Evolutionary conservation across 2,888 invertebrate species (phyloP), one percentile per base, ranked within the genome.

Genomic region (Lochmaea crataegi): DNA sequence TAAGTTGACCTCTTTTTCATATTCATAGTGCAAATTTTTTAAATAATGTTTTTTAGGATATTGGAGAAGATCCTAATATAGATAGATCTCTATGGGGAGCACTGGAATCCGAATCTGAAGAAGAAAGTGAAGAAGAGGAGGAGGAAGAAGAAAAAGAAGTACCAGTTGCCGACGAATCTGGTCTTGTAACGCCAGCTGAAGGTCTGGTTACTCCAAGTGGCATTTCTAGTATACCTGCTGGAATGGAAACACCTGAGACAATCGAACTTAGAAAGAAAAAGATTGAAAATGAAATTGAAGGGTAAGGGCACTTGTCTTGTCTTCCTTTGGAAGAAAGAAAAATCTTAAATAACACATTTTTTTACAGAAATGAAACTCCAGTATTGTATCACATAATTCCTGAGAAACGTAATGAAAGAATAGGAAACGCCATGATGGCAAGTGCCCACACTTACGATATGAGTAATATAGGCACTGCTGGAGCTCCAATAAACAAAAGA

Each of bases 381-480:
- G 95, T 96, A 0, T 88, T 99, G 38, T 99, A 97, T 87, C 97
- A 97, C 82, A 95, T 99, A 73, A 87, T 99, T 73, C 98, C 98
- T 41, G 99, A 99, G 88, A 95, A 97, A 83, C 94, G 96, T 77
- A 93, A 94, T 41, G 98, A 98, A 72, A 91, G 96, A 66, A 91
- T 98, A 70, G 93, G 95, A 1, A 94, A 94, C 71, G 91, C 93
- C 0, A 98, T 99, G 98, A 98, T 99, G 97, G 99, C 95, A 3
- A 98, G 98, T 61, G 96, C 96, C 0, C 99, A 99, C 86, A 96
- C 98, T 0, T 99, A 99, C 86, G 99, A 99, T 84, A 92, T 99
- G 88, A 92, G 91, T 91, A 32, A 75, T 71, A 92, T 91, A 10
- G 89, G 89, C 10, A 89, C 88, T 70, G 89, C 89, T 9, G 60